These are phyloP conservation scores for Coranthus polyacanthus DNA, from an alignment of 2,797 vertebrate genomes.

Conservation along the genomic window DNA sequence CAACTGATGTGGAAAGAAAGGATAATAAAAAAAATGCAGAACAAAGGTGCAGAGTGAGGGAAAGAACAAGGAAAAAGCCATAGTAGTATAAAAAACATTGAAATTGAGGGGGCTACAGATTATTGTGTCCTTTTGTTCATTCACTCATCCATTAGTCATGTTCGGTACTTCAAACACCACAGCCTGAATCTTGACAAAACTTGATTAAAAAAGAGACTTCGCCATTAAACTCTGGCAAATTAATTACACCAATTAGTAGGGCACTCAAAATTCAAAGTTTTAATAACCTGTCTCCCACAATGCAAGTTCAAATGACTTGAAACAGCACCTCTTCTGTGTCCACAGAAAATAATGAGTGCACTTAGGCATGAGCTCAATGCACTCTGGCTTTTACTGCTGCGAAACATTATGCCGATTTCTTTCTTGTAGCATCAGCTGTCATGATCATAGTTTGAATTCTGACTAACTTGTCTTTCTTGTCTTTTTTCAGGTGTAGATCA, in stretches of 20 bases:
- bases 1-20: conserved; percentile 69
- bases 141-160: conserved; percentile 50
- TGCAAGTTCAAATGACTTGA: conserved; percentile 62
- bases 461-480: neutral
- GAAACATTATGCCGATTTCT: conserved; percentile 35
- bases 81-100: conserved; percentile 26
- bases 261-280: conserved; percentile 68
- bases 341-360: conserved; percentile 44
- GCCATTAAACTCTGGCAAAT: conserved; percentile 64
- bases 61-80: conserved; percentile 34
- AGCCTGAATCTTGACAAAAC: conserved; percentile 54
- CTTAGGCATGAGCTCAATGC: conserved; percentile 41
- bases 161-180: conserved; percentile 28
- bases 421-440: neutral
- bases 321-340: conserved; percentile 36
- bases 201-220: conserved; percentile 42
- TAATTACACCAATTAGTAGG: conserved; percentile 76
- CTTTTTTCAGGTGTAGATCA: conserved; percentile 73
- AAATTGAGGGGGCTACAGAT: conserved; percentile 38
- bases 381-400: conserved; percentile 5
- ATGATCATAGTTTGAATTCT: conserved; percentile 1
- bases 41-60: conserved; percentile 35
- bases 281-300: conserved; percentile 70
- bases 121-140: conserved; percentile 46
- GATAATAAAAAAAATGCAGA: conserved; percentile 53